Evolutionary conservation across 2,113 vertebrate genomes (phyloP).

Genomic region (Canis aureus): DNA sequence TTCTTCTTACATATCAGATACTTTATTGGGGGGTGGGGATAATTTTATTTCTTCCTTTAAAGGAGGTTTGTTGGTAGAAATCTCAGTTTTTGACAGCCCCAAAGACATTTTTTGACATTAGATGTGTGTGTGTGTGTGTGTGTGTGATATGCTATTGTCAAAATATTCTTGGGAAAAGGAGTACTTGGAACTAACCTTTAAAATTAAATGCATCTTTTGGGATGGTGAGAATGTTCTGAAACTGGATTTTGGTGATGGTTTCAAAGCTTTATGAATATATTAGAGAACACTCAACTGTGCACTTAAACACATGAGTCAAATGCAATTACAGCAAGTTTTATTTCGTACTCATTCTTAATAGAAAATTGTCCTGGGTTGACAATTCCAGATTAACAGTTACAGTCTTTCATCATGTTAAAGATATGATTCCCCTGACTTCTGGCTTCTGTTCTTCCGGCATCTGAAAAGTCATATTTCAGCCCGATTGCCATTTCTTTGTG

Average conservation of each 20-base stretch:
- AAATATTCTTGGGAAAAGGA: background rate
- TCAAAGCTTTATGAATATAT: background rate
- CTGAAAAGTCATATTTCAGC: background rate
- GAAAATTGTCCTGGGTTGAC: background rate
- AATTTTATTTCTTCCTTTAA: background rate
- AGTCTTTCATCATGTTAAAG: no score
- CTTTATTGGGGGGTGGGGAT: fast-evolving
- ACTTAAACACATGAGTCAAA: no score
- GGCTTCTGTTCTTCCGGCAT: no score
- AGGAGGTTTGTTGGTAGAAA: background rate
- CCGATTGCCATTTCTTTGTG: fast-evolving
- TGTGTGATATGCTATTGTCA: background rate
- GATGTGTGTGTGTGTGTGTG: no score
- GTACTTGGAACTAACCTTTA: background rate
- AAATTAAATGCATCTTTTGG: background rate
- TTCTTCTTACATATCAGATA: background rate
- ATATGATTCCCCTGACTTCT: fast-evolving
- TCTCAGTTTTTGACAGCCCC: background rate
- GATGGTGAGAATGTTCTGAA: background rate
- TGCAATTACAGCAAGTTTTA: fast-evolving
- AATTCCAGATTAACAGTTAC: fast-evolving
- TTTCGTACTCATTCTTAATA: background rate
- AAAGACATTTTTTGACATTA: background rate
- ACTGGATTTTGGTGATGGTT: background rate
- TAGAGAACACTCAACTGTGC: background rate